Percentiles rank a stretch among this genome's conserved stretches.
Conservation (phyloP, 2,113 vertebrate genomes). For the Oophaga pumilio region DNA sequence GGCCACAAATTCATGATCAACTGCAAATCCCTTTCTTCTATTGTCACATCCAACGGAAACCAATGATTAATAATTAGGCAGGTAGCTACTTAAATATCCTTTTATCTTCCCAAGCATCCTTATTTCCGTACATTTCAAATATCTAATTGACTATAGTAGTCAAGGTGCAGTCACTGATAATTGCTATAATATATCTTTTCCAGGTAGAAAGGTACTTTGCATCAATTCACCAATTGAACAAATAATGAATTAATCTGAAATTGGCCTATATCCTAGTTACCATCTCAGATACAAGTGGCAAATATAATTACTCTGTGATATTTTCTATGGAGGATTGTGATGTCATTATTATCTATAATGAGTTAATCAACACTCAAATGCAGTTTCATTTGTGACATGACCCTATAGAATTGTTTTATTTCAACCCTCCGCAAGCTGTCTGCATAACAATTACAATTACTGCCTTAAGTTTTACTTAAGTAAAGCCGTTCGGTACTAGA, state of each 20-base stretch:
- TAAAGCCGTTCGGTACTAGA: not conserved
- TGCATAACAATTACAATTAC: not conserved
- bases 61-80: slow-evolving; percentile 41
- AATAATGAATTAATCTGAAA: slow-evolving; percentile 63
- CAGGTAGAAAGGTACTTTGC: slow-evolving; percentile 65
- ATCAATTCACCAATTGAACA: slow-evolving; percentile 69
- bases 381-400: slow-evolving; percentile 58
- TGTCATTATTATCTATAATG: slow-evolving; percentile 70
- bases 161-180: slow-evolving; percentile 69
- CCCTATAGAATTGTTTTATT: slow-evolving; percentile 54
- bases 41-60: not conserved
- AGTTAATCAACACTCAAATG: slow-evolving; percentile 64
- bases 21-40: not conserved
- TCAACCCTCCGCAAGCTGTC: slow-evolving; percentile 52
- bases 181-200: slow-evolving; percentile 72
- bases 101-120: slow-evolving; percentile 42
- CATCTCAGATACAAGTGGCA: slow-evolving; percentile 54
- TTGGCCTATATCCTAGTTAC: slow-evolving; percentile 53
- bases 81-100: slow-evolving; percentile 32
- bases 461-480: not conserved
- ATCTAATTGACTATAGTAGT: slow-evolving; percentile 47
- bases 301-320: slow-evolving; percentile 54
- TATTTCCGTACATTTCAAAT: slow-evolving; percentile 44
- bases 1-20: not conserved
- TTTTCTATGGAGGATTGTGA: slow-evolving; percentile 49